Evolutionary conservation across 2,113 vertebrate species (phyloP), one percentile per base, ranked within the genome.

Genomic region (Mustelus asterias): DNA sequence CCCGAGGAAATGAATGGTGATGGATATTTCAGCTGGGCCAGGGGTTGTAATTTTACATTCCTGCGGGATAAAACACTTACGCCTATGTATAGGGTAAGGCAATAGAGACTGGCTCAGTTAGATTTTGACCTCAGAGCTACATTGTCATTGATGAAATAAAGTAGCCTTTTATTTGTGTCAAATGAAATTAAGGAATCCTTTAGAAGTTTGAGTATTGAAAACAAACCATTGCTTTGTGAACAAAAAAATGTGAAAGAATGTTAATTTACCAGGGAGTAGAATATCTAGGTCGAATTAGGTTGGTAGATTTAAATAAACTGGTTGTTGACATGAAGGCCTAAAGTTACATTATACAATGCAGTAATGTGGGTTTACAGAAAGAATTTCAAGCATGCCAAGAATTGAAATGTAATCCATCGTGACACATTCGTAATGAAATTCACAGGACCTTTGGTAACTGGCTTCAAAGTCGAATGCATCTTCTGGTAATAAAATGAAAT

Each of bases 71-170:
- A 97, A 97, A 97, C 97, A 96, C 95, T 96, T 97, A 16, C 96
- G 95, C 96, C 96, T 96, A 97, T 97, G 4, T 16, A 97, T 96
- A 96, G 96, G 3, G 1, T 97, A 97, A 97, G 96, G 96, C 85
- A 97, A 96, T 96, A 96, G 96, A 97, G 97, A 97, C 97, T 95
- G 95, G 95, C 97, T 97, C 96, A 93, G 78, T 88, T 96, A 96
- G 44, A 95, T 96, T 26, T 93, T 97, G 96, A 95, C 95, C 96
- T 97, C 96, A 96, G 96, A 97, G 96, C 76, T 85, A 96, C 97
- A 95, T 97, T 97, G 97, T 96, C 96, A 96, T 95, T 96, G 96
- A 97, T 97, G 97, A 97, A 97, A 96, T 18, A 96, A 96, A 97
- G 96, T 96, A 96, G 37, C 72, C 80, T 97, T 97, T 97, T 96